Percentiles rank a stretch among this genome's conserved stretches.
Conservation (phyloP, 2,888 invertebrate species). For the Byasa hedistus region DNA sequence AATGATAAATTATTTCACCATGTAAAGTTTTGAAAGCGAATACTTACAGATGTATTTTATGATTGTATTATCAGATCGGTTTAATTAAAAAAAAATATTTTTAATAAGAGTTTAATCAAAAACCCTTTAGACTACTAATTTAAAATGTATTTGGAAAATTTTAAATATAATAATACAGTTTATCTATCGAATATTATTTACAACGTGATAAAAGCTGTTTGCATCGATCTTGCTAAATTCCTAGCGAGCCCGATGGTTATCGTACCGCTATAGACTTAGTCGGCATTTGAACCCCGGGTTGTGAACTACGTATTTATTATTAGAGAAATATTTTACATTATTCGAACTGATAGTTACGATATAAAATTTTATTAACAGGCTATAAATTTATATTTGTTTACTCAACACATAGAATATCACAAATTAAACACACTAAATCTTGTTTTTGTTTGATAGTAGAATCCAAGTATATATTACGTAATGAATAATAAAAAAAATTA, state of each 20-base stretch:
- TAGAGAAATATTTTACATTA: neutral
- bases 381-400: neutral
- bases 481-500: too few species aligned
- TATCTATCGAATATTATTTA: neutral
- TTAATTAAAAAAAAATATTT: too few species aligned
- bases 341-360: neutral
- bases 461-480: too few species aligned
- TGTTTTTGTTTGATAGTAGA: neutral
- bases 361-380: neutral
- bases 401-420: too few species aligned
- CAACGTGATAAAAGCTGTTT: constrained; percentile 3
- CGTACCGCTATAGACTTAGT: constrained; percentile 1
- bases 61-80: too few species aligned
- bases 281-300: constrained; percentile 15
- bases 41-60: too few species aligned
- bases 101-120: too few species aligned
- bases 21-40: too few species aligned
- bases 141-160: neutral
- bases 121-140: neutral
- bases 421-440: neutral
- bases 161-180: neutral
- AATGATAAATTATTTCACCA: too few species aligned
- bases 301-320: constrained; percentile 14
- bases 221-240: constrained; percentile 10
- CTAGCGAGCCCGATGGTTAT: constrained; percentile 16